A percentile compares a stretch with the other conserved stretches of the same genome.
Conservation (phyloP, 1,140 invertebrate species). For the Sesamia nonagrioides region DNA sequence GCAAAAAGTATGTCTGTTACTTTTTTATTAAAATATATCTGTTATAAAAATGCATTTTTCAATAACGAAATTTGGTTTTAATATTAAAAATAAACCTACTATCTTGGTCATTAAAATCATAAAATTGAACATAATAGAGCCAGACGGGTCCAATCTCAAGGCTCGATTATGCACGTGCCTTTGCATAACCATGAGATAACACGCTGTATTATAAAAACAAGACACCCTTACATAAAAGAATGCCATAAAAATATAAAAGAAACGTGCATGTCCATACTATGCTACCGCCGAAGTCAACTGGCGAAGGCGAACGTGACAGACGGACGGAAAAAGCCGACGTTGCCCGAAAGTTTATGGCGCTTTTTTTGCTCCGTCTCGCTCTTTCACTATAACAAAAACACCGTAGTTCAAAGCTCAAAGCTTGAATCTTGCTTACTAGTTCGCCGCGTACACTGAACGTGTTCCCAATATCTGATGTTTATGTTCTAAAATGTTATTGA, state of each 20-base stretch:
- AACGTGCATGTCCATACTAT: slow-evolving; percentile 61
- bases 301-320: slow-evolving; percentile 65
- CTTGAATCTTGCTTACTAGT: slow-evolving; percentile 63
- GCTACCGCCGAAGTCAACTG: slow-evolving; percentile 65
- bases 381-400: slow-evolving; percentile 75
- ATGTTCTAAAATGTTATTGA: slow-evolving; percentile 71
- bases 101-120: not conserved
- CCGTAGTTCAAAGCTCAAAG: slow-evolving; percentile 63
- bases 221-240: slow-evolving; percentile 17
- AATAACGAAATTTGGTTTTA: no score
- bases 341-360: slow-evolving; percentile 77
- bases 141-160: slow-evolving; percentile 17
- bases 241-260: slow-evolving; percentile 27
- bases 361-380: slow-evolving; percentile 77
- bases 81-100: not conserved
- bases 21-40: no score
- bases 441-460: slow-evolving; percentile 63
- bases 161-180: slow-evolving; percentile 11
- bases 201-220: not conserved
- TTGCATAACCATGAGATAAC: slow-evolving; percentile 27
- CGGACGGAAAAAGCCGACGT: slow-evolving; percentile 71
- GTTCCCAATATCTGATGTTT: slow-evolving; percentile 58
- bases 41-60: no score
- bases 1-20: no score
- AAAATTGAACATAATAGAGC: not conserved